A percentile compares a stretch with the other conserved stretches of the same genome.
phyloP scores from a whole-genome alignment of 2,113 vertebrate species.

The Potamarius usumacintae region DNA sequence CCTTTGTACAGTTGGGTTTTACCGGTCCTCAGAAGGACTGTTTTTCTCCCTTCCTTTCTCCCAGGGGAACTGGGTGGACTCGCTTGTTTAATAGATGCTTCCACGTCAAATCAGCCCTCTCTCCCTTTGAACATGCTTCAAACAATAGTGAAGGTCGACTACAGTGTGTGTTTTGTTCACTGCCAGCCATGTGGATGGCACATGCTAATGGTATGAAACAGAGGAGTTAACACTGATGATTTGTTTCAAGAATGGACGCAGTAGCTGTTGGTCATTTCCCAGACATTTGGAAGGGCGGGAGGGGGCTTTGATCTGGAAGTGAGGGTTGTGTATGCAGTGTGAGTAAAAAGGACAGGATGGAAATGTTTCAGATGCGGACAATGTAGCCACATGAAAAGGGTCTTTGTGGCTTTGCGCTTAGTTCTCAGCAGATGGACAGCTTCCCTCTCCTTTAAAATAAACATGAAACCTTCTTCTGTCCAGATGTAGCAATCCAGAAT shows the following conservation, averaged over 20 bases:
- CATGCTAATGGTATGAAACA: constrained; percentile 76
- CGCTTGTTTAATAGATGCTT: constrained; percentile 64
- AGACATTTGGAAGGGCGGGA: constrained; percentile 56
- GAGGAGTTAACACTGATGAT: constrained; percentile 62
- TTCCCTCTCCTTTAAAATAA: constrained; percentile 72
- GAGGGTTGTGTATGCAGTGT: constrained; percentile 57
- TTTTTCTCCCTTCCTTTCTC: constrained; percentile 33
- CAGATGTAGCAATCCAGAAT: constrained; percentile 67
- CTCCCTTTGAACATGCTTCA: constrained; percentile 76
- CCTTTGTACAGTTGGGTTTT: constrained; percentile 3
- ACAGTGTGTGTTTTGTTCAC: constrained; percentile 75
- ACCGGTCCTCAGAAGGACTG: constrained; percentile 3
- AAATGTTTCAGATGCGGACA: constrained; percentile 72
- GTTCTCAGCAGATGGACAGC: constrained; percentile 71
- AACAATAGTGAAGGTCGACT: constrained; percentile 64
- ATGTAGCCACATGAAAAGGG: constrained; percentile 79
- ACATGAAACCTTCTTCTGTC: constrained; percentile 52
- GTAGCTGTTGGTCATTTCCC: constrained; percentile 77
- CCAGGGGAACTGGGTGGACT: constrained; percentile 19
- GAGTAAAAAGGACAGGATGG: constrained; percentile 69
- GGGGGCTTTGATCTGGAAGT: constrained; percentile 75
- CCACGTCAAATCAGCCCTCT: constrained; percentile 65
- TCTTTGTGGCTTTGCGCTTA: constrained; percentile 73
- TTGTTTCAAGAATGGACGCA: constrained; percentile 66
- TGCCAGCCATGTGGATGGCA: constrained; percentile 87